Evolutionary conservation across 2,888 invertebrate species (phyloP), one percentile per base, ranked within the genome.

Genomic region (Phania funesta): DNA sequence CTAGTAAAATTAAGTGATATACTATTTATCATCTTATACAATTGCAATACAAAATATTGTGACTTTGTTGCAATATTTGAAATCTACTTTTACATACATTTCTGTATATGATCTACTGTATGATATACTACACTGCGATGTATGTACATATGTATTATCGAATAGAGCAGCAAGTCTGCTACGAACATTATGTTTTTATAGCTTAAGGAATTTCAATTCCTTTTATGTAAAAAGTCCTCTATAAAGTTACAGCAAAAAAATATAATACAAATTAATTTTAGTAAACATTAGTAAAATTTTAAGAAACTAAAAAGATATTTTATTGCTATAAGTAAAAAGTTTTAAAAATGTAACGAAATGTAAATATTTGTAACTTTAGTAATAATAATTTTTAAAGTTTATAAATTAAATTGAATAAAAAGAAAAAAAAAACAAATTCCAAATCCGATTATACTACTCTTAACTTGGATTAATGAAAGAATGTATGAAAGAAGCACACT

Each of bases 221-320:
- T 46, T 41, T 62, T 32, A 32, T 76, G 60, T 68, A 76, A 60
- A 76, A 56, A 75, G 58, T 75, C 58, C 38, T 50, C 58, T 60
- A 54, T 32, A 58, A 76, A 68, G 50, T 60, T 68, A 50, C 76
- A 76, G 50, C 64, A 76, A 76, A 68, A 32, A 52, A 60, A 41
- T 52, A 68, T 52, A 44, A 68, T 52, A 60, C 68, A 68, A 68
- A 76, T 44, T 76, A 76, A 68, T 50, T 76, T 67, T 76, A 76
- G 60, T 44, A 44, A 76, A 68, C 38, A 24, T 16, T 74, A 76
- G 76, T 76, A 76, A 76, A 76, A 76, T 76, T 76, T 76, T 76
- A 76, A 76, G 76, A 68, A 68, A 68, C 29, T 60, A 58, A 75
- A 71, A 68, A 68, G 76, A 76, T 76, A 76, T 76, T 76, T 68